Evolutionary conservation across 1,140 invertebrate genomes (phyloP), one percentile per base, ranked within the genome.

Genomic region (Dendroctonus ponderosae): DNA sequence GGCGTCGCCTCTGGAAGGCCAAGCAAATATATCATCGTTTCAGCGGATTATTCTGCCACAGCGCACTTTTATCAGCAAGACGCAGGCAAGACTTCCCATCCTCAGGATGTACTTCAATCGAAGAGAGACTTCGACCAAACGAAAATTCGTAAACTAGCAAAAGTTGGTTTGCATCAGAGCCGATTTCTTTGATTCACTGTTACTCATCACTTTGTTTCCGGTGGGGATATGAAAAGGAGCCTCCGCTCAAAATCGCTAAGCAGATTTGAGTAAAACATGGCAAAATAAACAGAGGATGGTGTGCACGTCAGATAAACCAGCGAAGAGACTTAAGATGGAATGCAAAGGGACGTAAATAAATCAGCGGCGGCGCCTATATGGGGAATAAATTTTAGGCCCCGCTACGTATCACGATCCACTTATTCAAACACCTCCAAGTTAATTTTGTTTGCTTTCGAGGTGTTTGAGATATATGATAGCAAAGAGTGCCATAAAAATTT

Each of bases 11-110:
- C 39, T n/a, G 53, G 40, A 9, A 66, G 48, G 63, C 63, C 56
- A 66, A 66, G 56, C 54, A 66, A 66, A 66, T 66, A 66, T 59
- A 66, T 66, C 63, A 66, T 66, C 63, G 49, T 66, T 66, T 52
- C 63, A 52, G 44, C 40, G 56, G 63, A 59, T 59, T 66, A 59
- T 59, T 58, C 49, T 59, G 62, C 63, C 63, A 59, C 52, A 41
- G 39, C 63, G 54, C 42, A 66, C 54, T 66, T 66, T 66, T 66
- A 66, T 66, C 63, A 56, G 63, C 54, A 42, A 58, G 48, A 38
- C 43, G 54, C 63, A 66, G 63, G 40, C 63, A 49, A 66, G 40
- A 38, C 48, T 44, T 52, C 48, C 41, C 56, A 41, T 59, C 56
- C 59, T 58, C 50, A 66, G 63, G 56, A 58, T 49, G 63, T 66